These are phyloP conservation scores for Thymelicus lineola DNA, from an alignment of 2,888 invertebrate species.

Conservation along the genomic window DNA sequence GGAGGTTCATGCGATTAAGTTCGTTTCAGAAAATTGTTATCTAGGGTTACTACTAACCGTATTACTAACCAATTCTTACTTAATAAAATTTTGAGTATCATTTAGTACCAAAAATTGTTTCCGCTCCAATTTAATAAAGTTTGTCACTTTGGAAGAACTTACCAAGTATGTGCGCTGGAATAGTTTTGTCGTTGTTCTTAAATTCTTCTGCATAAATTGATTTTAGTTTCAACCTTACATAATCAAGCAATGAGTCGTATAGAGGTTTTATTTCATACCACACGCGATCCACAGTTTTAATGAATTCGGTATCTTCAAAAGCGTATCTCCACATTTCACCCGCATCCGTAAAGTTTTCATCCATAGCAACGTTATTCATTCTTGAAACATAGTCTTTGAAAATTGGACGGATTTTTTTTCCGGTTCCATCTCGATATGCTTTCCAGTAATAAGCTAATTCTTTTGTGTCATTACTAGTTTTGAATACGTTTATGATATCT, in stretches of 20 bases:
- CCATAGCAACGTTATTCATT: slow-evolving; percentile 86
- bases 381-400: slow-evolving; percentile 86
- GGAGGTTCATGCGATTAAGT: too few species aligned
- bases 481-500: slow-evolving; percentile 74
- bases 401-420: slow-evolving; percentile 84
- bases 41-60: too few species aligned
- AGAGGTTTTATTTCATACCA: slow-evolving; percentile 87
- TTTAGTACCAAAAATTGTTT: too few species aligned
- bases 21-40: too few species aligned
- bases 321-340: slow-evolving; percentile 78
- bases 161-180: slow-evolving; percentile 90
- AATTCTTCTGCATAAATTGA: slow-evolving; percentile 76
- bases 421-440: slow-evolving; percentile 87
- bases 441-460: slow-evolving; percentile 87
- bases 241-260: slow-evolving; percentile 87
- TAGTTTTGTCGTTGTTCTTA: slow-evolving; percentile 74
- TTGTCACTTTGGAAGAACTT: slow-evolving; percentile 41
- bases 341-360: slow-evolving; percentile 80
- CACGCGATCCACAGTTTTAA: slow-evolving; percentile 72
- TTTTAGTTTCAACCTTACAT: slow-evolving; percentile 84
- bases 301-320: slow-evolving; percentile 74
- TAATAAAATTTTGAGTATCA: too few species aligned
- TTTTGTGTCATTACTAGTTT: slow-evolving; percentile 84
- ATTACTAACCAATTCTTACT: too few species aligned
- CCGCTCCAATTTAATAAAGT: not conserved